Evolutionary conservation across 2,797 vertebrate genomes (phyloP).

Genomic region (Psittacula echo): DNA sequence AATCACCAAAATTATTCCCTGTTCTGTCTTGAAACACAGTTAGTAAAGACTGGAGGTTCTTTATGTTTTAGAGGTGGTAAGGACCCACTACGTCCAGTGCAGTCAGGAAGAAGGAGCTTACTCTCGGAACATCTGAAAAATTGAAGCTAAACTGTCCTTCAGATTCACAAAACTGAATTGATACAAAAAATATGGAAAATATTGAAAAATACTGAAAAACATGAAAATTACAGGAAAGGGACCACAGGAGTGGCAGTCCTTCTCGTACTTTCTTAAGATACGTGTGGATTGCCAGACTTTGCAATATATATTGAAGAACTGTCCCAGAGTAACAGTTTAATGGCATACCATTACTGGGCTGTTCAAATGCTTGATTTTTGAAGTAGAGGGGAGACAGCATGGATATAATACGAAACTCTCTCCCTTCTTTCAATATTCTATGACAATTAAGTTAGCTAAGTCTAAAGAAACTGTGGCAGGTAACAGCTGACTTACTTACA

Average conservation of each 20-base stretch:
- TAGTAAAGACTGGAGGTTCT: background rate
- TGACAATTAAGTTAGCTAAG: background rate
- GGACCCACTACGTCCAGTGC: background rate
- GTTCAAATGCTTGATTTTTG: background rate
- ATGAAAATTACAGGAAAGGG: background rate
- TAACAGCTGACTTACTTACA: background rate
- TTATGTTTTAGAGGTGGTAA: background rate
- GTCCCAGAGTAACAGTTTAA: background rate
- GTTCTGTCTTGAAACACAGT: background rate
- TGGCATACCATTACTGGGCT: background rate
- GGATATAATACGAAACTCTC: background rate
- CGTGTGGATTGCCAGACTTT: background rate
- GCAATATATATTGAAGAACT: background rate
- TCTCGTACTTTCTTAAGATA: background rate
- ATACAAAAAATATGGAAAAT: background rate
- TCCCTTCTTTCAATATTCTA: background rate
- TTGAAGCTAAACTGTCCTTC: background rate
- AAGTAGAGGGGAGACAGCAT: background rate
- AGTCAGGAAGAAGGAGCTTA: background rate
- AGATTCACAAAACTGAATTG: background rate
- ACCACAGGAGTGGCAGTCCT: background rate
- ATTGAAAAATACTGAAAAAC: background rate
- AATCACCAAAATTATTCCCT: background rate
- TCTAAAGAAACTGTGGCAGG: background rate
- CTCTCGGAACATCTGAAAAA: background rate